Conservation (phyloP, 2,797 vertebrate genomes). For the Rhadinocentrus ornatus region DNA sequence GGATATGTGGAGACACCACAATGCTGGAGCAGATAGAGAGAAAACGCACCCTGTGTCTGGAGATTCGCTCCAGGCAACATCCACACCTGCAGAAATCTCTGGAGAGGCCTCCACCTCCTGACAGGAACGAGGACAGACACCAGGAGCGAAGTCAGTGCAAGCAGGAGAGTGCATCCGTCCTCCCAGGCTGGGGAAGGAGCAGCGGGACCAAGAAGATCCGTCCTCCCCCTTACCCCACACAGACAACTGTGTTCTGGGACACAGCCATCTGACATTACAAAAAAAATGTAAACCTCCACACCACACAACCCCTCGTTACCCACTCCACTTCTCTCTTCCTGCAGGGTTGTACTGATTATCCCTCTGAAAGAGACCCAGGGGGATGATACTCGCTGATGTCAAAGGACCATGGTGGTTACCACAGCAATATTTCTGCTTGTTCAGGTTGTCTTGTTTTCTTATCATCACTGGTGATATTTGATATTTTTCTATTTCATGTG, state of each 20-base stretch:
- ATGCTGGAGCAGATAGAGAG: constrained; percentile 99
- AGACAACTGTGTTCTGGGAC: constrained; percentile 98
- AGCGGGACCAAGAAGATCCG: constrained; percentile 91
- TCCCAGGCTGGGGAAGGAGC: constrained; percentile 91
- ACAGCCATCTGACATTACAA: constrained; percentile 91
- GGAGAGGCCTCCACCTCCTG: constrained; percentile 63
- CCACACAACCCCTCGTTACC: constrained; percentile 60
- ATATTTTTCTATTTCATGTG: constrained; percentile 89
- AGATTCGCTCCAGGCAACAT: constrained; percentile 94
- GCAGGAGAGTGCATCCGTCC: constrained; percentile 90
- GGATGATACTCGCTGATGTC: constrained; percentile 74
- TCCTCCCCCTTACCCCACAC: constrained; percentile 94
- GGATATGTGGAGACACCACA: constrained; percentile 95
- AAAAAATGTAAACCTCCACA: constrained; percentile 41
- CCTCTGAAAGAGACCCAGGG: constrained; percentile 56
- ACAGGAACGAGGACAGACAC: constrained; percentile 87
- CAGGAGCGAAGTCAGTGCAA: constrained; percentile 90
- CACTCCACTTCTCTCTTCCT: constrained; percentile 34
- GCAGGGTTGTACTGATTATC: constrained; percentile 54
- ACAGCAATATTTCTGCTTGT: constrained; percentile 87
- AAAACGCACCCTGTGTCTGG: constrained; percentile 95
- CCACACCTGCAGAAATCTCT: constrained; percentile 71
- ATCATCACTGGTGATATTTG: constrained; percentile 85
- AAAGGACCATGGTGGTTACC: constrained; percentile 80
- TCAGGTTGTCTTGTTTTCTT: constrained; percentile 86